Conservation (phyloP, 2,113 vertebrate species). For the Chitala chitala region DNA sequence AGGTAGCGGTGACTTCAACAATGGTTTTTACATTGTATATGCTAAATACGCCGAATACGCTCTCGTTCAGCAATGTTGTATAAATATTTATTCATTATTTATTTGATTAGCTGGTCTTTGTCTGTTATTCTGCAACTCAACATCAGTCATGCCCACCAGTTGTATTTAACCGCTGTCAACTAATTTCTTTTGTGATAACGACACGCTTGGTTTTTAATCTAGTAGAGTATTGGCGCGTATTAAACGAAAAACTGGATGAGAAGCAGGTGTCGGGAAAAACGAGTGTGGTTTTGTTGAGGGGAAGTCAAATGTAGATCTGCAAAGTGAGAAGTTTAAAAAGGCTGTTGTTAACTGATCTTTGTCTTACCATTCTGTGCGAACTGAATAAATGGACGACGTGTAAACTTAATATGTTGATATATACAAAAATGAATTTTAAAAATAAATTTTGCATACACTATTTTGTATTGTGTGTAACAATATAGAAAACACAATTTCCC, state of each 20-base stretch:
- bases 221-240: conserved; percentile 45
- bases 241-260: conserved; percentile 61
- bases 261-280: conserved; percentile 57
- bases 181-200: conserved; percentile 42
- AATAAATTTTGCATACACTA: no score
- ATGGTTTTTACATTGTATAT: neutral
- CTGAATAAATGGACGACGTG: neutral
- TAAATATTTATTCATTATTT: neutral
- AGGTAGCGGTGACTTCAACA: neutral
- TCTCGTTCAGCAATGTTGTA: neutral
- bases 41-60: no score
- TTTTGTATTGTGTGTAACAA: no score
- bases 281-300: conserved; percentile 13
- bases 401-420: conserved; percentile 1
- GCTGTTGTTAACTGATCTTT: conserved; percentile 47
- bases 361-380: conserved; percentile 29
- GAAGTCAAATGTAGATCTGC: conserved; percentile 39
- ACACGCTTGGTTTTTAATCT: conserved; percentile 49
- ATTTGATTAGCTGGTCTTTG: conserved; percentile 16
- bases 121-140: conserved; percentile 35
- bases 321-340: conserved; percentile 50
- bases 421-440: no score
- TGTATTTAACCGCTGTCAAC: conserved; percentile 46
- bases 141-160: conserved; percentile 47
- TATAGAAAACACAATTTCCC: no score